These are phyloP conservation scores for Eupristina koningsbergeri DNA, from an alignment of 1,140 invertebrate species.

Conservation along the genomic window DNA sequence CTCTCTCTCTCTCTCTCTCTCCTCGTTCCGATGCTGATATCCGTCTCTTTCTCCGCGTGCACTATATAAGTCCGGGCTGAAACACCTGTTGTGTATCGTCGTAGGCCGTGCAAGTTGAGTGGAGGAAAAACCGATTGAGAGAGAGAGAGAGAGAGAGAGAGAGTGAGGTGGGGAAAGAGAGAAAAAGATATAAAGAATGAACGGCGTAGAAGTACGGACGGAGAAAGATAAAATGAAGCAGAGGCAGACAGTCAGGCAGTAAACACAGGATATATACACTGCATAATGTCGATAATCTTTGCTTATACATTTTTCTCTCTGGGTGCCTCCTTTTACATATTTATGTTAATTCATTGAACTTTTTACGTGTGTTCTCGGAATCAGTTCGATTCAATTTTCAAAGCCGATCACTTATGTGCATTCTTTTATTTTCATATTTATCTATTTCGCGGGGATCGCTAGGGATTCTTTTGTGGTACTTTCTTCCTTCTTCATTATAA, in stretches of 20 bases:
- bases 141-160: not conserved
- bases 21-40: not conserved
- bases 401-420: too few species aligned
- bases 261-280: not conserved
- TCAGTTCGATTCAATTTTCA: too few species aligned
- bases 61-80: not conserved
- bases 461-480: too few species aligned
- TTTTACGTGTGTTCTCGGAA: not conserved
- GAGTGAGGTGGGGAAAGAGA: not conserved
- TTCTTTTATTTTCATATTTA: too few species aligned
- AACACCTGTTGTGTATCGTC: slow-evolving; percentile 23
- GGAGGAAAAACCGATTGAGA: not conserved
- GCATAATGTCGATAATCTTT: not conserved
- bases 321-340: not conserved
- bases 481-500: too few species aligned
- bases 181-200: too few species aligned
- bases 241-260: too few species aligned
- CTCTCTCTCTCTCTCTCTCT: not conserved
- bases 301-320: not conserved
- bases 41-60: not conserved
- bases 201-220: too few species aligned
- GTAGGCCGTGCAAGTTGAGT: not conserved
- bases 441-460: too few species aligned
- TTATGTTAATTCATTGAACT: not conserved
- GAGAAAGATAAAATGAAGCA: too few species aligned